Conservation (phyloP, 2,113 vertebrate genomes). For the Garra rufa region DNA sequence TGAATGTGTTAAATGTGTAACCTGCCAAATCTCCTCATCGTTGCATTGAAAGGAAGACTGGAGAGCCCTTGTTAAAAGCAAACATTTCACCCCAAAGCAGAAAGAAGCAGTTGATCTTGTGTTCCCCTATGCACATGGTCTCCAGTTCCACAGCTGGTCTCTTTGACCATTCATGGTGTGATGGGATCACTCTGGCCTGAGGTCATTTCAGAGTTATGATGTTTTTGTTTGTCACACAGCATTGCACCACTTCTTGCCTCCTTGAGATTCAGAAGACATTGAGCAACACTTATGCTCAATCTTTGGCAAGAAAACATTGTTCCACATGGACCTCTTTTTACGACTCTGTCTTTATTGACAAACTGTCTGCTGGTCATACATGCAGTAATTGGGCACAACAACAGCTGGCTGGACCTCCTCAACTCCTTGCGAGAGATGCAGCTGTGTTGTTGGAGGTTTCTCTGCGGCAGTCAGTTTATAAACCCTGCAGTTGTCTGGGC, state of each 20-base stretch:
- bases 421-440: not conserved
- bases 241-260: constrained; percentile 25
- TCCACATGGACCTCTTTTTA: not conserved
- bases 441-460: constrained; percentile 22
- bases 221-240: constrained; percentile 44
- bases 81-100: not conserved
- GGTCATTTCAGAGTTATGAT: constrained; percentile 35
- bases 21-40: not conserved
- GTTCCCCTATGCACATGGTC: constrained; percentile 15
- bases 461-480: constrained; percentile 9
- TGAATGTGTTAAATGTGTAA: too few species aligned
- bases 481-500: constrained; percentile 1
- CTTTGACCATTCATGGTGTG: not conserved
- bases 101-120: constrained; percentile 10
- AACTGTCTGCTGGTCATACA: constrained; percentile 1
- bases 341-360: not conserved
- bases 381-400: not conserved
- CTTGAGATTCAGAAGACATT: constrained; percentile 14
- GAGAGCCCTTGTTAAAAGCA: constrained; percentile 22
- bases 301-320: not conserved
- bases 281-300: not conserved
- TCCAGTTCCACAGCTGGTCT: constrained; percentile 35
- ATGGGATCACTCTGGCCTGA: constrained; percentile 18
- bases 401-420: constrained; percentile 3
- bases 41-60: not conserved